A percentile compares a stretch with the other conserved stretches of the same genome.
phyloP scores from a whole-genome alignment of 2,797 vertebrate species.

The Setipinna tenuifilis region DNA sequence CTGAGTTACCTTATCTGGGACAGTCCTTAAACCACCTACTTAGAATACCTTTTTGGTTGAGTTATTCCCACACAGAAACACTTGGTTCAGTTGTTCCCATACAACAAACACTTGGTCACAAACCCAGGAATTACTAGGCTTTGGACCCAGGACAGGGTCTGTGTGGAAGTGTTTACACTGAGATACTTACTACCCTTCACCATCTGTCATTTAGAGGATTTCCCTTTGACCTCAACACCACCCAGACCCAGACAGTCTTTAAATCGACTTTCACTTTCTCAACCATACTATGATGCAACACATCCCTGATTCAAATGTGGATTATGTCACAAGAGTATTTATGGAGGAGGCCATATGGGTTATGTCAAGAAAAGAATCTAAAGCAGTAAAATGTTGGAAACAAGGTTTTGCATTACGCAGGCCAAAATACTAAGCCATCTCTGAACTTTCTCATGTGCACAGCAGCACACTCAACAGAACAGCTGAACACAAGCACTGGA shows the following conservation, averaged over 20 bases:
- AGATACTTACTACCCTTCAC: background rate
- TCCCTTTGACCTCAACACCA: background rate
- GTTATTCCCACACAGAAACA: background rate
- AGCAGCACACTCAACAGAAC: background rate
- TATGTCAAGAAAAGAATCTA: background rate
- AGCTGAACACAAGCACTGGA: background rate
- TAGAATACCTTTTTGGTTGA: no score
- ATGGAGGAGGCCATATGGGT: background rate
- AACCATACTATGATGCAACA: background rate
- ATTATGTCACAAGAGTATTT: background rate
- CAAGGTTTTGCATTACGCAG: background rate
- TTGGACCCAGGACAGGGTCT: background rate
- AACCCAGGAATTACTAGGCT: background rate
- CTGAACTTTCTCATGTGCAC: background rate
- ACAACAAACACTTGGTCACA: background rate
- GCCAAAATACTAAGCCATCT: background rate
- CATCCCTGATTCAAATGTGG: background rate
- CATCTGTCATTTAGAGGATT: conserved; percentile 8
- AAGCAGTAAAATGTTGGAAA: background rate
- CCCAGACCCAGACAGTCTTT: background rate
- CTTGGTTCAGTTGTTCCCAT: no score
- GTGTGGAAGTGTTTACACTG: background rate
- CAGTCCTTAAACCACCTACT: no score
- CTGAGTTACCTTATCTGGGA: no score
- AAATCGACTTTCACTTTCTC: background rate